phyloP scores from a whole-genome alignment of 2,888 invertebrate species.

The Epirrita christyi region DNA sequence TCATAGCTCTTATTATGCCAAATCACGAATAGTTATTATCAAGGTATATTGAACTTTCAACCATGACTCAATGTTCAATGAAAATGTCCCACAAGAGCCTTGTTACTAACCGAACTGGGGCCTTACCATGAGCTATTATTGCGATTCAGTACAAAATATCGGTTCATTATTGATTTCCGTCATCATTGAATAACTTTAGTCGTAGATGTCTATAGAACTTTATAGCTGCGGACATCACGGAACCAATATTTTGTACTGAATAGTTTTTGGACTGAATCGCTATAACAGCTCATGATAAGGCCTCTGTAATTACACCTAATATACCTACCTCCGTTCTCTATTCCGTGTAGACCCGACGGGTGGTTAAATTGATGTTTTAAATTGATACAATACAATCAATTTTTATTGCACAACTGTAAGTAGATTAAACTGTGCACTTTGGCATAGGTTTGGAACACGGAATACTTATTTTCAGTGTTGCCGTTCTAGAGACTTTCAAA shows the following conservation, averaged over 20 bases:
- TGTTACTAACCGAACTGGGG: no score
- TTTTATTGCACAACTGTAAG: constrained; percentile 7
- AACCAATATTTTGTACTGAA: no score
- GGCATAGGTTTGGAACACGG: background rate
- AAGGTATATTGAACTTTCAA: constrained; percentile 2
- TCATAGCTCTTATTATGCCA: no score
- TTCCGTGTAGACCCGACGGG: constrained; percentile 6
- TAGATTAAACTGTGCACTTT: background rate
- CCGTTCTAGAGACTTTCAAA: no score
- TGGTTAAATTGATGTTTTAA: constrained; percentile 8
- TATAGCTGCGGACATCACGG: no score
- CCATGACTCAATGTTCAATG: constrained; percentile 9
- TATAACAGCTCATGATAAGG: no score
- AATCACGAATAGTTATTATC: background rate
- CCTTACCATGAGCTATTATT: no score
- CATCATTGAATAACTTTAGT: no score
- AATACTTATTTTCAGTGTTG: background rate
- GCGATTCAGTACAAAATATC: no score
- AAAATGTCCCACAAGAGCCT: constrained; percentile 4
- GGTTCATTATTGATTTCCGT: no score
- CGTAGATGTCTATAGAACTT: no score
- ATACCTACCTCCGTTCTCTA: background rate
- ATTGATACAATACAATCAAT: constrained; percentile 8
- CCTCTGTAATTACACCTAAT: background rate
- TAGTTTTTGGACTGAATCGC: no score